Conservation (phyloP, 2,888 invertebrate species). For the Thymelicus sylvestris region DNA sequence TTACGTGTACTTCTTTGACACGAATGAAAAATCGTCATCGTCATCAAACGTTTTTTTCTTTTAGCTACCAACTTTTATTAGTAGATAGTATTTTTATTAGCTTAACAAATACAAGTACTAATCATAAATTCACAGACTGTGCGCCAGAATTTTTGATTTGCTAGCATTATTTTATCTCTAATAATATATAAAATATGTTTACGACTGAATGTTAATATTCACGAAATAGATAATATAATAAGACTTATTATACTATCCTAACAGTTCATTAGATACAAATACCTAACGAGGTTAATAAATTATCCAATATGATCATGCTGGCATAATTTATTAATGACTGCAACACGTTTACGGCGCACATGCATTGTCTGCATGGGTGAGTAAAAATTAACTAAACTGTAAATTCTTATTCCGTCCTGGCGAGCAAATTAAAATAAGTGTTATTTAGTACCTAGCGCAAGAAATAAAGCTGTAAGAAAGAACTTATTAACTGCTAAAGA, state of each 20-base stretch:
- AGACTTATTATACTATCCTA: slow-evolving; percentile 11
- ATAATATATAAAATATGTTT: no score
- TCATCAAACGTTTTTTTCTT: no score
- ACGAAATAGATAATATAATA: no score
- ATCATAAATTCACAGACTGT: no score
- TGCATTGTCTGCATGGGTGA: neutral
- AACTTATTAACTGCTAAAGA: slow-evolving; percentile 20
- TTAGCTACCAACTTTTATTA: no score
- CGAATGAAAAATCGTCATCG: no score
- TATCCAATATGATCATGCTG: slow-evolving; percentile 26
- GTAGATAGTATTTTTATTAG: no score
- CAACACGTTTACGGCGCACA: slow-evolving; percentile 12
- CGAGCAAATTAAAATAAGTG: slow-evolving; percentile 15
- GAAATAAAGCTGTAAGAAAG: slow-evolving; percentile 14
- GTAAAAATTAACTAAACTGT: slow-evolving; percentile 9
- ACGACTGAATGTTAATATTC: no score
- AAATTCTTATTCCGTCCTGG: slow-evolving; percentile 25
- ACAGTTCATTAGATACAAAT: slow-evolving; percentile 24
- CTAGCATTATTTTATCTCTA: no score
- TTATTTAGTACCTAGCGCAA: slow-evolving; percentile 13
- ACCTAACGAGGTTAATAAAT: slow-evolving; percentile 32
- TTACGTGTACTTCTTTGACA: no score
- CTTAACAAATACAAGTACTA: no score
- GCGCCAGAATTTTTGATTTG: no score
- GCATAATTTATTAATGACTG: slow-evolving; percentile 34